Base-by-base conservation (phyloP, 2,113 vertebrate species). In the Spheniscus mendiculus region DNA sequence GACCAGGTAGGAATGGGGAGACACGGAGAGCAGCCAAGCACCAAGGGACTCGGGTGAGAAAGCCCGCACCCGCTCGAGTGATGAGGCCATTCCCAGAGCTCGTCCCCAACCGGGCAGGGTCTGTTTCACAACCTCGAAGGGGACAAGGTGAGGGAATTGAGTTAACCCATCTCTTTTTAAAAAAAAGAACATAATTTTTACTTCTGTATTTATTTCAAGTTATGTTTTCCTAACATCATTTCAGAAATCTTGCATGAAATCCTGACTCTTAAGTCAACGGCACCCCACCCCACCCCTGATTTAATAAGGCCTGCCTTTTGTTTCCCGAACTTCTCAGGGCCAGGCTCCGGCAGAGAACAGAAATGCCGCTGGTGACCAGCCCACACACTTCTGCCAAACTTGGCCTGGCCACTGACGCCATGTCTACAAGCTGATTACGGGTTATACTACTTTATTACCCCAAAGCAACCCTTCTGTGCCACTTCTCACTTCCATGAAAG, bases 301-400 rank as follows among this genome's bases (percentile, higher is more conserved):
- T 38, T 27, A 11, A 0, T 17, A 20, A 36, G 29, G 3, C 6
- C n/a, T 32, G 65, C 1, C 8, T 49, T 36, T 14, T 45, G 12
- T 22, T 26, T 26, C 50, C n/a, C 18, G 6, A 36, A 47, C 29
- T 63, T 25, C 22, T 22, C 21, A 5, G 9, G 17, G 14, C 29
- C 38, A 12, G 81, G 53, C 52, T 32, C 1, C 0, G n/a, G 50
- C 85, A n/a, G 14, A 30, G 76, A 27, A 30, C 59, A 78, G 29
- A 29, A 59, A 55, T 1, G 8, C 72, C 25, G 62, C 52, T 9
- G 47, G 42, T 30, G 58, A 62, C 30, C 90, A 81, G 72, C 62
- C 72, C 5, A 50, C 40, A 21, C 45, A 1, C 25, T 45, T 26
- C 40, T 36, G 22, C 11, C 30, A 16, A 25, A 15, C 38, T 34